These are phyloP conservation scores for Himalopsyche japonica DNA, from an alignment of 2,888 invertebrate species.

Conservation along the genomic window DNA sequence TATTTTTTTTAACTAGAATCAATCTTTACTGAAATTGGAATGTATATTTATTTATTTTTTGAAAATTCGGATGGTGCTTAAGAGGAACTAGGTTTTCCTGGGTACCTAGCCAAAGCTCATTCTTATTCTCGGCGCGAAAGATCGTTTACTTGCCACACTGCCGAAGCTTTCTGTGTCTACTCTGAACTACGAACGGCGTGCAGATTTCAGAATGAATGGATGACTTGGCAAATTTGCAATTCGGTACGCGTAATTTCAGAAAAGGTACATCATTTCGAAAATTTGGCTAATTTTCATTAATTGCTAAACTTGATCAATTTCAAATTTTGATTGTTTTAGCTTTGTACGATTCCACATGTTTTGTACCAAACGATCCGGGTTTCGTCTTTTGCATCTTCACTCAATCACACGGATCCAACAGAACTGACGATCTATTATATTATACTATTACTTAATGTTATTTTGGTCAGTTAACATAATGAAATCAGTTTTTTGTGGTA, in stretches of 20 bases:
- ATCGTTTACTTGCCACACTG: background rate
- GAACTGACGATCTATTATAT: no score
- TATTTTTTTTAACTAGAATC: no score
- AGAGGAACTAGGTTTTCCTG: background rate
- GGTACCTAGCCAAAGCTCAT: slow-evolving; percentile 8
- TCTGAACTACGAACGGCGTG: background rate
- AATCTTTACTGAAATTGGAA: background rate
- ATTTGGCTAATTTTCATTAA: background rate
- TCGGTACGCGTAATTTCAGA: background rate
- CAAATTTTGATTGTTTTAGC: no score
- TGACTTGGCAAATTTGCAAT: background rate
- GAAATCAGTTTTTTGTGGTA: no score
- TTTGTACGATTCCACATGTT: no score
- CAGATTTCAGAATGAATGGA: background rate
- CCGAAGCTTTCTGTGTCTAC: background rate
- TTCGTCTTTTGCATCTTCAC: no score
- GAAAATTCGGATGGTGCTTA: background rate
- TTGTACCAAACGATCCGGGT: no score
- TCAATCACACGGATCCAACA: no score
- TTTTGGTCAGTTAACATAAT: no score
- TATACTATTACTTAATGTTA: no score
- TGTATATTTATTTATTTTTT: background rate
- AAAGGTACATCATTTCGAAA: background rate
- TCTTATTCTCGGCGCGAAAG: slow-evolving; percentile 4
- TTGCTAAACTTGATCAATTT: background rate